These are phyloP conservation scores for Chamaea fasciata DNA, from an alignment of 2,113 vertebrate genomes.

Conservation along the genomic window DNA sequence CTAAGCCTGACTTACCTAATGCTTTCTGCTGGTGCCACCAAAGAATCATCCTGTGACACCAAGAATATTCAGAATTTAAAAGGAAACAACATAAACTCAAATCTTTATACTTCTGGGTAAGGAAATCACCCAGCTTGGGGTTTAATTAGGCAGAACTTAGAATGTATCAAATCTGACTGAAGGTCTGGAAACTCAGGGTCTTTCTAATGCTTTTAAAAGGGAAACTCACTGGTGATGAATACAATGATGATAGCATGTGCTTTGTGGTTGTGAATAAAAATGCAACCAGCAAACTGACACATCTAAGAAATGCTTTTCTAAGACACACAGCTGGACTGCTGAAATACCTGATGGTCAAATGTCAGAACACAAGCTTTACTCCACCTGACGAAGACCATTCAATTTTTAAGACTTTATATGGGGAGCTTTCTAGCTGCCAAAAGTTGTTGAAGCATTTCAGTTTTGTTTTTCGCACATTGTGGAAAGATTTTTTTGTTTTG, in stretches of 20 bases:
- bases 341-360: neutral
- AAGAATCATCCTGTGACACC: neutral
- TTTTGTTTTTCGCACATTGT: slow-evolving; percentile 27
- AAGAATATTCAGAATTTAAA: neutral
- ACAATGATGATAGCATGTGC: neutral
- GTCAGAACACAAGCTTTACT: neutral
- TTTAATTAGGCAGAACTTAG: neutral
- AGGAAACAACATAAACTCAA: neutral
- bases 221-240: neutral
- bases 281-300: neutral
- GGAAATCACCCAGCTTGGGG: neutral
- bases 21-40: neutral
- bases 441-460: neutral
- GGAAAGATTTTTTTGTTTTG: slow-evolving; percentile 52
- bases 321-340: neutral
- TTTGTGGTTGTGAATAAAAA: neutral
- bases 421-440: neutral
- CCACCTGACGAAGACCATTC: neutral
- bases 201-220: neutral
- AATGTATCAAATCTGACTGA: neutral
- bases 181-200: neutral
- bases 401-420: neutral
- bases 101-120: neutral
- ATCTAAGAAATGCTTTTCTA: neutral
- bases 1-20: neutral